Evolutionary conservation across 64 coral and sea anemone species (phyloP).

Genomic region (Montipora cactus): DNA sequence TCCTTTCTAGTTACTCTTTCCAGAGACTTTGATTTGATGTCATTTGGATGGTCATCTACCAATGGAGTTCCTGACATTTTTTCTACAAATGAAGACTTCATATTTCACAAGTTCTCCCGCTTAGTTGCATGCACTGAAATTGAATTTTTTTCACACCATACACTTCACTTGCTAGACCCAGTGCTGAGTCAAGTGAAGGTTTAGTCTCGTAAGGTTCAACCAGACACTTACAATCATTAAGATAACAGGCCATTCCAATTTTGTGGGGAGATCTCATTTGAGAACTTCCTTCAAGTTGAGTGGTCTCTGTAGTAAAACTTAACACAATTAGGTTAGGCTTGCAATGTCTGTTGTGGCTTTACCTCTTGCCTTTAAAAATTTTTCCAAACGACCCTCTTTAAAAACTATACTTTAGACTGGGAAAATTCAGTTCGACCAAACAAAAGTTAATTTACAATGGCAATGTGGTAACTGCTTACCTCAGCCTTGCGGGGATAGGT

Average conservation of each 20-base stretch:
- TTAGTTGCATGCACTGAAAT: conserved; percentile 2
- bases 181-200: neutral
- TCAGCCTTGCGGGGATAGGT: neutral
- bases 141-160: neutral
- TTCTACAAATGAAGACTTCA: neutral
- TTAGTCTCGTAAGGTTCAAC: conserved; percentile 24
- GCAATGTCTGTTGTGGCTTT: no score
- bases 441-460: neutral
- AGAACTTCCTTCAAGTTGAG: no score
- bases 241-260: no score
- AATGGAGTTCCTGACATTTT: neutral
- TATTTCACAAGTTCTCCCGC: neutral
- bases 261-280: no score
- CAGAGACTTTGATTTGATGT: no score
- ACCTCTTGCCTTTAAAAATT: no score
- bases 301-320: no score
- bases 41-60: neutral
- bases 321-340: no score
- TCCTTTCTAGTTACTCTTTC: no score
- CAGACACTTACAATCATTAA: neutral
- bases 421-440: no score
- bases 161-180: conserved; percentile 10
- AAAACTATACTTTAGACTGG: no score
- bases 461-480: neutral
- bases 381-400: no score